Evolutionary conservation across 53 echinoderm and acorn worm species (phyloP).

Genomic region (Zoroaster sp.): DNA sequence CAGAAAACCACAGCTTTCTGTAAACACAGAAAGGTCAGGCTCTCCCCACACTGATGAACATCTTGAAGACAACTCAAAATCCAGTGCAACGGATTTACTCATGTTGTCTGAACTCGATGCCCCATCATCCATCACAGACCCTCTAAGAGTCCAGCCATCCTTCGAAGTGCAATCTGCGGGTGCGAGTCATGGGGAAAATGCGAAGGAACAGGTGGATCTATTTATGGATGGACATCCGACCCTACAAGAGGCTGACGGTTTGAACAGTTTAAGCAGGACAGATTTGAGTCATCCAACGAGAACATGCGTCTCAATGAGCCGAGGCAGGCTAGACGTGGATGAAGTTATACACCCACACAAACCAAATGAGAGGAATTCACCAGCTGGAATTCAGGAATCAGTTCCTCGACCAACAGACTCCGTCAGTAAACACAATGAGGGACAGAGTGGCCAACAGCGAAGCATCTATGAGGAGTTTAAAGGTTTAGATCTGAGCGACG

Average conservation of each 20-base stretch:
- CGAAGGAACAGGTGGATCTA: neutral
- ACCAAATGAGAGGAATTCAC: neutral
- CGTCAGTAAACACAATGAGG: neutral
- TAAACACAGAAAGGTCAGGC: neutral
- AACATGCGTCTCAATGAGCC: neutral
- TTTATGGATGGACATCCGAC: neutral
- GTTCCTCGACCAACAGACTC: neutral
- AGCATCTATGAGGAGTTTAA: constrained; percentile 45
- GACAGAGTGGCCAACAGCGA: neutral
- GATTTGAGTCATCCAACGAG: neutral
- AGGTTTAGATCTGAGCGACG: neutral
- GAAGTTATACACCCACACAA: neutral
- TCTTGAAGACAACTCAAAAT: neutral
- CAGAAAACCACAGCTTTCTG: neutral
- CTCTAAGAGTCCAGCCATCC: neutral
- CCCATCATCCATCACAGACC: neutral
- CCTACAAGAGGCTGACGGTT: neutral
- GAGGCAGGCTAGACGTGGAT: neutral
- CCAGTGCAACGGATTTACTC: constrained; percentile 1
- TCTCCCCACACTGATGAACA: neutral
- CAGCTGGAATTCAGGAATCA: neutral
- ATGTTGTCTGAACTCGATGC: neutral
- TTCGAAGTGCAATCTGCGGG: neutral
- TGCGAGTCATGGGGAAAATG: neutral
- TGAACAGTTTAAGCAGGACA: neutral